Conservation (phyloP, 2,113 vertebrate genomes). For the Garra rufa region DNA sequence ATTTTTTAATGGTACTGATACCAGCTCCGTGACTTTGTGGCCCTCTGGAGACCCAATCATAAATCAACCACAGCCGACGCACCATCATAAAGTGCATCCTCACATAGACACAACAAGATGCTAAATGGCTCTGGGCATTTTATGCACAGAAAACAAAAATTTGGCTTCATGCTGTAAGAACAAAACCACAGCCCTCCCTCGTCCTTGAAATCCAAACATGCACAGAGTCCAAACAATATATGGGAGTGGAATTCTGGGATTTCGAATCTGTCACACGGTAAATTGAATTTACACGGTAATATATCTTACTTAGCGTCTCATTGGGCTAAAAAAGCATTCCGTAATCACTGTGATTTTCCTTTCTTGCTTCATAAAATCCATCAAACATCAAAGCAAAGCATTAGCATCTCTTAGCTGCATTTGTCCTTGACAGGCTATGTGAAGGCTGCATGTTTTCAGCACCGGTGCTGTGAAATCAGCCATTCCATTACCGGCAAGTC, state of each 20-base stretch:
- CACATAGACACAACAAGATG: constrained; percentile 15
- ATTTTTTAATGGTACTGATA: background rate
- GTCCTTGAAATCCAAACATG: constrained; percentile 32
- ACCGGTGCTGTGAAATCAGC: constrained; percentile 31
- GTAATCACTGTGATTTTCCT: constrained; percentile 46
- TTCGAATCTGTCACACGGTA: constrained; percentile 21
- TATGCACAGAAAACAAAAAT: constrained; percentile 7
- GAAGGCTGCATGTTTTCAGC: constrained; percentile 18
- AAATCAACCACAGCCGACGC: constrained; percentile 34
- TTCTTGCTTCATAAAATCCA: constrained; percentile 47
- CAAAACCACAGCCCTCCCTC: background rate
- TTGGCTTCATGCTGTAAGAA: background rate
- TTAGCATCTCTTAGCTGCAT: constrained; percentile 31
- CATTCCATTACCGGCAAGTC: constrained; percentile 38
- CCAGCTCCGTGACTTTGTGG: background rate
- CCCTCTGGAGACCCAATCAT: constrained; percentile 25
- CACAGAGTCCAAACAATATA: constrained; percentile 15
- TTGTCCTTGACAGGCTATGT: constrained; percentile 37
- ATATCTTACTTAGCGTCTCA: constrained; percentile 44
- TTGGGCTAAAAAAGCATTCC: constrained; percentile 36
- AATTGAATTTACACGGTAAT: constrained; percentile 34
- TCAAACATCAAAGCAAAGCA: constrained; percentile 38
- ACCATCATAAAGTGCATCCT: constrained; percentile 8
- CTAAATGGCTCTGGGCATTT: constrained; percentile 23
- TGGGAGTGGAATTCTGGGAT: constrained; percentile 5